These are phyloP conservation scores for Chionodraco myersi DNA, from an alignment of 2,113 vertebrate species.

Conservation along the genomic window DNA sequence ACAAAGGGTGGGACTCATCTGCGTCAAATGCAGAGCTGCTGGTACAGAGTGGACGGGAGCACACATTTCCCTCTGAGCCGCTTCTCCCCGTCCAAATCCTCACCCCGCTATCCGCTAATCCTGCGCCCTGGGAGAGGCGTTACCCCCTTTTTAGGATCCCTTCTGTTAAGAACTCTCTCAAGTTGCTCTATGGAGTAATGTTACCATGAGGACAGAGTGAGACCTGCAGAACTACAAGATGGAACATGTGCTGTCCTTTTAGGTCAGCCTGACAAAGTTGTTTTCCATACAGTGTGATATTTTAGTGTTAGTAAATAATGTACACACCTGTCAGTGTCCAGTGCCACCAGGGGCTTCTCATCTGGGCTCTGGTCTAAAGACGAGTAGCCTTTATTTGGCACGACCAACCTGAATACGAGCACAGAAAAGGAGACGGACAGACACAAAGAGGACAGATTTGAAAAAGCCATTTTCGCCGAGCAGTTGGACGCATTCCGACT, in stretches of 20 bases:
- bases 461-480: neutral
- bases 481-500: too few relatives aligned
- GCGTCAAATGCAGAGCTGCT: slow-evolving; percentile 49
- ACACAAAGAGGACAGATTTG: neutral
- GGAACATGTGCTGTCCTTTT: neutral
- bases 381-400: slow-evolving; percentile 98
- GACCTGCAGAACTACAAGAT: slow-evolving; percentile 13
- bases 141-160: slow-evolving; percentile 66
- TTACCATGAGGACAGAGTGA: slow-evolving; percentile 5
- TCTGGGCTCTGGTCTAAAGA: slow-evolving; percentile 98
- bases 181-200: slow-evolving; percentile 62
- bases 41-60: slow-evolving; percentile 11
- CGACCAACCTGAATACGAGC: slow-evolving; percentile 88
- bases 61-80: slow-evolving; percentile 55
- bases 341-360: slow-evolving; percentile 96
- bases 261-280: neutral
- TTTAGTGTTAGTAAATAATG: neutral
- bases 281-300: neutral
- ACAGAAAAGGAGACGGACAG: neutral
- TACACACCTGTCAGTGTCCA: slow-evolving; percentile 98
- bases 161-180: slow-evolving; percentile 60
- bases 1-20: slow-evolving; percentile 52
- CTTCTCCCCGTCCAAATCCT: slow-evolving; percentile 71
- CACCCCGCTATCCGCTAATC: slow-evolving; percentile 71
- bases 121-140: slow-evolving; percentile 59